Evolutionary conservation across 2,888 invertebrate genomes (phyloP).

Genomic region (Limnephilus marmoratus): DNA sequence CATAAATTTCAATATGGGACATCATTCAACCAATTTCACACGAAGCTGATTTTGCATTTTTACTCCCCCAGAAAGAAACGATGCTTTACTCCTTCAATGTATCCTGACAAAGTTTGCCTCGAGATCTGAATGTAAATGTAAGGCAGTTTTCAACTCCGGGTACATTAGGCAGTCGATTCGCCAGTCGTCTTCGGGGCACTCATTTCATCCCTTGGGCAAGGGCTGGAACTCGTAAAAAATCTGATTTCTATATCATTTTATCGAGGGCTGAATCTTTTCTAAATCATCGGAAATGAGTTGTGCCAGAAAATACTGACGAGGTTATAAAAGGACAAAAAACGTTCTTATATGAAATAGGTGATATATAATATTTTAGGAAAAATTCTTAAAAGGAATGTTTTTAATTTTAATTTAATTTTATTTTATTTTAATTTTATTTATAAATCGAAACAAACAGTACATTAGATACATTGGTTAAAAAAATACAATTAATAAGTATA

Average conservation of each 20-base stretch:
- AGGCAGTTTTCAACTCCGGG: conserved; percentile 4
- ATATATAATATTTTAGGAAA: not conserved
- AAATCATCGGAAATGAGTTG: not conserved
- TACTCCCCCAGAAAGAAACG: conserved; percentile 2
- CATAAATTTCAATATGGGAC: conserved; percentile 45
- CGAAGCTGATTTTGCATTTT: conserved; percentile 49
- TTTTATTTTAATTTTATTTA: too few relatives aligned
- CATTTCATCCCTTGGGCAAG: conserved; percentile 11
- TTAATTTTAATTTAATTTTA: too few relatives aligned
- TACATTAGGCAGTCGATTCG: conserved; percentile 53
- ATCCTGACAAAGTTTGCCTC: conserved; percentile 49
- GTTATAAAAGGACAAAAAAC: not conserved
- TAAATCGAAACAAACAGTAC: too few relatives aligned
- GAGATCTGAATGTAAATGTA: conserved; percentile 51
- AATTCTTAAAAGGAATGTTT: too few relatives aligned
- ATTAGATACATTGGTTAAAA: too few relatives aligned
- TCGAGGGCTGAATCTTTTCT: not conserved
- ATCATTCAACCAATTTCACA: conserved; percentile 45
- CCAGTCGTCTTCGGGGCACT: conserved; percentile 22
- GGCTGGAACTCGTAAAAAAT: conserved; percentile 21
- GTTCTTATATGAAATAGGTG: not conserved
- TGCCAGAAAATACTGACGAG: not conserved
- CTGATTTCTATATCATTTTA: not conserved
- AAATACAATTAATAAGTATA: too few relatives aligned
- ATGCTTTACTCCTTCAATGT: not conserved